Evolutionary conservation across 2,797 vertebrate species (phyloP), one percentile per base, ranked within the genome.

Genomic region (Cephalopachus bancanus): DNA sequence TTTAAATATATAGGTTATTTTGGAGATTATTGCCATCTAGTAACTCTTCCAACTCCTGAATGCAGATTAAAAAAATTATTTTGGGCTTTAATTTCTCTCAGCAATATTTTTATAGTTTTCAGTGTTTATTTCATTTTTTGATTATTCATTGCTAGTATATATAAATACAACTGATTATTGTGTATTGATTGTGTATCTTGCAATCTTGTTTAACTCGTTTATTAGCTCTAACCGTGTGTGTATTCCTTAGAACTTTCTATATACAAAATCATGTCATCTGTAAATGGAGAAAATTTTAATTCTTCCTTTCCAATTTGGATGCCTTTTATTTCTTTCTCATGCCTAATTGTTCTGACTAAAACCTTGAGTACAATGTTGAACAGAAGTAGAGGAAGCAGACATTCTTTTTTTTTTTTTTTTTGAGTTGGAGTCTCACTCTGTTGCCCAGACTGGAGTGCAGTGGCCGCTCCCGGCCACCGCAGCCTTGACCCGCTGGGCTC

Each of bases 201-300:
- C 10, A 72, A n/a, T 55, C 30, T 91, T 90, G 55, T n/a, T 44
- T 6, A 62, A 37, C 20, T 85, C 7, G 4, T 84, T 78, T 90
- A 71, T 91, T 85, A 91, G 51, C 60, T 72, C 57, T 74, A 85
- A 80, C 57, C 22, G n/a, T 51, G 7, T 44, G 33, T 88, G 3
- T 65, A 30, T 83, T 80, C 64, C 51, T 90, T 93, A 81, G 59
- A 96, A 75, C 81, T 81, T 93, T 85, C 62, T 62, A 1, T 53
- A 1, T 72, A 7, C 5, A 49, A 62, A 87, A 86, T 67, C 51
- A 86, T 79, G 10, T 44, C 71, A 89, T 92, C 57, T 84, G 4
- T 28, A 84, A 91, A 55, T 65, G 44, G 44, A 44, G 44, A 72
- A 71, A 67, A 11, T 84, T 83, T 89, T 79, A 51, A 22, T 57